These are phyloP conservation scores for Pantala flavescens DNA, from an alignment of 1,140 invertebrate species.

Conservation along the genomic window DNA sequence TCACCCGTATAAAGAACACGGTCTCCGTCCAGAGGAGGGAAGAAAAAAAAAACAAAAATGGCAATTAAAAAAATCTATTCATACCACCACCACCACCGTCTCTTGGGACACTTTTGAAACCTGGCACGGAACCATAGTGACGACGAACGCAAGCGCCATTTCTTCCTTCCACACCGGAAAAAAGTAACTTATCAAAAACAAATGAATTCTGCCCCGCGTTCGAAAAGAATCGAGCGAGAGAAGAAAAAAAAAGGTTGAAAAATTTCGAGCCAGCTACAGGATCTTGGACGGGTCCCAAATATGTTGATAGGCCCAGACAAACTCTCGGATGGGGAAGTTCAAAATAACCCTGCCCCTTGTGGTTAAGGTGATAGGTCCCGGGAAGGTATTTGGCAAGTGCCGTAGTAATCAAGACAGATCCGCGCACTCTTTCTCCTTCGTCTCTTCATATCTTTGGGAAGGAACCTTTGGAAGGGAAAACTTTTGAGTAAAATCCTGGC, in stretches of 20 bases:
- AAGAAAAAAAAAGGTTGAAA: background rate
- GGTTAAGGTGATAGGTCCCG: conserved; percentile 2
- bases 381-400: background rate
- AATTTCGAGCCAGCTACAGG: conserved; percentile 10
- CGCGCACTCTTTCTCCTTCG: too few relatives aligned
- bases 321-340: background rate
- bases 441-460: too few relatives aligned
- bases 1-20: too few relatives aligned
- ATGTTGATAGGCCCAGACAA: background rate
- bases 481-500: too few relatives aligned
- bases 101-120: background rate
- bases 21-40: background rate
- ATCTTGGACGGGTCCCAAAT: background rate
- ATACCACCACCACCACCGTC: background rate
- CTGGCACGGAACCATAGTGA: background rate
- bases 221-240: background rate
- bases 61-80: too few relatives aligned
- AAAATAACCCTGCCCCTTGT: conserved; percentile 3
- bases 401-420: too few relatives aligned
- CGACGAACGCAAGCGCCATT: background rate
- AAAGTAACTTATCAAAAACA: background rate
- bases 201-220: background rate
- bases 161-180: background rate
- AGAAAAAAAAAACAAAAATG: background rate
- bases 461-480: too few relatives aligned